phyloP scores from a whole-genome alignment of 2,797 vertebrate species.

The Tenualosa thibaudeaui region DNA sequence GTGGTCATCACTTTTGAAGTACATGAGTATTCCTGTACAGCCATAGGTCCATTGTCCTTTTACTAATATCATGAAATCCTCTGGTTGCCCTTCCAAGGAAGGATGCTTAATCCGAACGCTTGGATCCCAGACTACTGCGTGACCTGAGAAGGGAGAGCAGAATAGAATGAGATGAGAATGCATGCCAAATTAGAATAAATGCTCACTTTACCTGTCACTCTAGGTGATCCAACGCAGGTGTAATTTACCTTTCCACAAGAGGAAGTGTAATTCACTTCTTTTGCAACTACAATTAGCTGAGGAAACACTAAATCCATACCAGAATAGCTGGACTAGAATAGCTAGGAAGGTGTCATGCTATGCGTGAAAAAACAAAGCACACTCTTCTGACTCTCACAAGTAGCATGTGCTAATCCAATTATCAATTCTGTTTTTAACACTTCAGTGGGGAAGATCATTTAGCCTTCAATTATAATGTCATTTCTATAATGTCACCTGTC shows the following conservation, averaged over 20 bases:
- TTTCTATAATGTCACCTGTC: background rate
- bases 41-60: conserved; percentile 63
- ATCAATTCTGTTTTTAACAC: background rate
- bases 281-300: background rate
- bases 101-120: conserved; percentile 50
- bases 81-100: conserved; percentile 54
- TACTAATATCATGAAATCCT: conserved; percentile 62
- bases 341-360: background rate
- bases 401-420: conserved; percentile 17
- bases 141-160: conserved; percentile 65
- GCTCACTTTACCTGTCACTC: background rate
- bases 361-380: background rate
- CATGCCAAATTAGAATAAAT: background rate
- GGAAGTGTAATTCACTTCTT: background rate
- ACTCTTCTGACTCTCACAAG: conserved; percentile 16
- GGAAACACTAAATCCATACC: background rate
- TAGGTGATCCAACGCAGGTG: background rate
- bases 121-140: conserved; percentile 74
- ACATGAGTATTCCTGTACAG: conserved; percentile 61
- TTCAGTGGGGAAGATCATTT: background rate
- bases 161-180: background rate
- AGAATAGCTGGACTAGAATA: background rate
- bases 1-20: conserved; percentile 56
- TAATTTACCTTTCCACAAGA: no score
- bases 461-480: conserved; percentile 11